These are phyloP conservation scores for Chelonus insularis DNA, from an alignment of 1,140 invertebrate species.

Conservation along the genomic window DNA sequence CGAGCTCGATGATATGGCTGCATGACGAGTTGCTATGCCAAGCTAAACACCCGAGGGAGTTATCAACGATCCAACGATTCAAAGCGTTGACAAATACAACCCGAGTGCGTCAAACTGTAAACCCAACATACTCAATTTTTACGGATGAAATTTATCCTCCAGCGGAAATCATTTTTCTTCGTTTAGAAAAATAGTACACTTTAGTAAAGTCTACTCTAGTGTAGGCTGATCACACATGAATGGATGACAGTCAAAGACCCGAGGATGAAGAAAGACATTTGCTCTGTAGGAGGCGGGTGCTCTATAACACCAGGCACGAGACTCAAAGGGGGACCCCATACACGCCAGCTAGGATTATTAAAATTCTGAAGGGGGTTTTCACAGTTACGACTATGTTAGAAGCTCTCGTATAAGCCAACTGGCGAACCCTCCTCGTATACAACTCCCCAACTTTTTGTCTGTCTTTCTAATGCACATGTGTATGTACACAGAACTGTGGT, in stretches of 20 bases:
- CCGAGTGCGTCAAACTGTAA: background rate
- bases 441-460: conserved; percentile 25
- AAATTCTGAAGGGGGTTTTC: conserved; percentile 43
- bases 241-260: background rate
- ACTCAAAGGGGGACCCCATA: conserved; percentile 30
- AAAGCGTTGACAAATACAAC: conserved; percentile 19
- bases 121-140: background rate
- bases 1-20: conserved; percentile 14
- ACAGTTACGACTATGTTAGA: background rate
- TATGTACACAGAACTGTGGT: conserved; percentile 30
- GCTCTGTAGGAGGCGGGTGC: conserved; percentile 48
- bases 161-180: conserved; percentile 10
- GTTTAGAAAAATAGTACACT: background rate
- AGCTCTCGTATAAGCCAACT: conserved; percentile 2
- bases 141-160: background rate
- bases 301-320: conserved; percentile 52
- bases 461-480: background rate
- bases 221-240: background rate
- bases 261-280: conserved; percentile 30
- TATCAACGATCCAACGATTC: conserved; percentile 11
- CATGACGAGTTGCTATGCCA: background rate
- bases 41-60: conserved; percentile 7
- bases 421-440: conserved; percentile 4
- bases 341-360: conserved; percentile 50
- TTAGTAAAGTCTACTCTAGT: too few relatives aligned